Evolutionary conservation across 2,797 vertebrate genomes (phyloP), one percentile per base, ranked within the genome.

Genomic region (Mus caroli): DNA sequence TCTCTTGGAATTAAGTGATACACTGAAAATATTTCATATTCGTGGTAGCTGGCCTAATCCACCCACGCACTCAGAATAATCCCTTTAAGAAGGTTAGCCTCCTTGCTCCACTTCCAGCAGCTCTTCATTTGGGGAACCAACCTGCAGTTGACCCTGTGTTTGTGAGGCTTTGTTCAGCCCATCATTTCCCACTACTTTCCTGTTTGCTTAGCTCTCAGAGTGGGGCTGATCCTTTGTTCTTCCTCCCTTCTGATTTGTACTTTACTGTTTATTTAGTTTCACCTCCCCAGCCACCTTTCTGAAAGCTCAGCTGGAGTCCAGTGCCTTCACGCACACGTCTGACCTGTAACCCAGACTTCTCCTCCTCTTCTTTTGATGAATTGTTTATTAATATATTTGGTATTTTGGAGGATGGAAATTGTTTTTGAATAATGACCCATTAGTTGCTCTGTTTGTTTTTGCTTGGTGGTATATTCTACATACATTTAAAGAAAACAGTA

Each of bases 361-460:
- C 50, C 50, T 50, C 50, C 6, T 69, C 90, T 82, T 78, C 4
- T 7, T 28, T 15, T 40, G 54, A 56, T 60, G 83, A 88, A n/a
- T 82, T 73, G n/a, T 26, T 91, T 34, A 75, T n/a, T 95, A 85
- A 37, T 79, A 88, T 34, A 64, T 94, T 88, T 92, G 56, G n/a
- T 92, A 40, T 77, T 88, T 92, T 50, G 37, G 62, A 64, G 64
- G 85, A 82, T 7, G n/a, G 50, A 95, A 71, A 34, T 86, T 96
- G 84, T n/a, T 22, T 17, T 73, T 83, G 37, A 46, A 75, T 4
- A 54, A 2, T 83, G 84, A 17, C 50, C 88, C 69, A 64, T 69
- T 95, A 58, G 91, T 60, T 88, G 37, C 6, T 34, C 11, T 89
- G 8, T 89, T 88, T 76, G 69, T 73, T 92, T 94, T 96, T 97